phyloP scores from a whole-genome alignment of 2,797 vertebrate genomes.

The Coregonus suidteri region DNA sequence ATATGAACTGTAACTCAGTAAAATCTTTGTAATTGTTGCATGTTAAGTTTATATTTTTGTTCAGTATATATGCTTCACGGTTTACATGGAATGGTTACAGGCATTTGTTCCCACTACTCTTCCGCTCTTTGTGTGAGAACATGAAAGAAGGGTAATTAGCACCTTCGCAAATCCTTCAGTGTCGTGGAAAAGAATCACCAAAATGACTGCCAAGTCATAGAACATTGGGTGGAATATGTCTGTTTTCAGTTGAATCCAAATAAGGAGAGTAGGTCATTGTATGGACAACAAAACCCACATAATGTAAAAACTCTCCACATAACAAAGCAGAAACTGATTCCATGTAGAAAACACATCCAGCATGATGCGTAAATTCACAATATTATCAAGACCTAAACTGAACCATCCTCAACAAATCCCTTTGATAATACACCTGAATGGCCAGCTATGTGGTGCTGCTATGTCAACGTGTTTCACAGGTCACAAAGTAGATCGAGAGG shows the following conservation, averaged over 20 bases:
- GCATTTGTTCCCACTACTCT: background rate
- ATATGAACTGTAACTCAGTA: too few species aligned
- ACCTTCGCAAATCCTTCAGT: constrained; percentile 25
- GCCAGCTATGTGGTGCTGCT: too few species aligned
- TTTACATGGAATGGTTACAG: constrained; percentile 37
- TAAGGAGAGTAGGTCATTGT: too few species aligned
- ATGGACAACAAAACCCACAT: too few species aligned
- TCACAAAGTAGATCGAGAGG: background rate
- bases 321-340: too few species aligned
- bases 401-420: background rate
- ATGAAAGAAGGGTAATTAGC: constrained; percentile 55
- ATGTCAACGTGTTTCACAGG: background rate
- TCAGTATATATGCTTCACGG: constrained; percentile 1
- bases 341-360: too few species aligned
- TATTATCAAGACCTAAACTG: too few species aligned
- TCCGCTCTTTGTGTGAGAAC: constrained; percentile 26
- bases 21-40: too few species aligned
- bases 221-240: constrained; percentile 36
- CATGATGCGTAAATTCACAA: too few species aligned
- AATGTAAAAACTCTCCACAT: too few species aligned
- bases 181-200: constrained; percentile 34
- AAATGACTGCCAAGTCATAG: constrained; percentile 29
- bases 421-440: background rate
- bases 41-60: too few species aligned
- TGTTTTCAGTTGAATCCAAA: background rate